Evolutionary conservation across 2,888 invertebrate genomes (phyloP).

Genomic region (Ormyrus rosae): DNA sequence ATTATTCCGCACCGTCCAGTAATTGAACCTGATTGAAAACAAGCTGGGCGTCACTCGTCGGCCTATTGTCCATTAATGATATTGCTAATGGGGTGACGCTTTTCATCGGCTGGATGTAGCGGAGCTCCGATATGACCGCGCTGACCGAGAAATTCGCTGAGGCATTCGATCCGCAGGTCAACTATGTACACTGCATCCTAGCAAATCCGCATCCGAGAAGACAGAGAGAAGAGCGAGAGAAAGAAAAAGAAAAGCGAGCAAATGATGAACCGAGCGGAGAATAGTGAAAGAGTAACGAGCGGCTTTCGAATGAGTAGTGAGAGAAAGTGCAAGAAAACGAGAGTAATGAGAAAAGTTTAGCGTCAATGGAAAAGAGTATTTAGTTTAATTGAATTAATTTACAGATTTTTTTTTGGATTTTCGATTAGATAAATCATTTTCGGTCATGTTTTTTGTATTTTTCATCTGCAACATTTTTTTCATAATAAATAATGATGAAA

Average conservation of each 20-base stretch:
- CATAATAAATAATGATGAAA: too few relatives aligned
- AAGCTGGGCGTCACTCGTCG: background rate
- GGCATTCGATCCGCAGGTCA: conserved; percentile 2
- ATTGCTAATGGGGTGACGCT: conserved; percentile 42
- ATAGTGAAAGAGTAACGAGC: background rate
- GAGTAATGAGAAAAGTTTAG: background rate
- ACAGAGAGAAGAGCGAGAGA: background rate
- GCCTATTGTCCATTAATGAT: conserved; percentile 35
- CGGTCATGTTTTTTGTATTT: too few relatives aligned
- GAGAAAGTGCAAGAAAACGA: background rate
- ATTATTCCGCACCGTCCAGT: background rate
- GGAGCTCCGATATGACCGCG: background rate
- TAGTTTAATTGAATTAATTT: too few relatives aligned
- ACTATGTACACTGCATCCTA: background rate
- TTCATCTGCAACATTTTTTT: too few relatives aligned
- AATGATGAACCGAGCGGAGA: background rate
- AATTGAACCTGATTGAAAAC: conserved; percentile 38
- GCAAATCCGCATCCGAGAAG: background rate
- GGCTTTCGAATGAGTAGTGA: background rate
- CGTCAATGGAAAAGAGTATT: too few relatives aligned
- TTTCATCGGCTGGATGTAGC: conserved; percentile 1
- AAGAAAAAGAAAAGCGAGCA: background rate
- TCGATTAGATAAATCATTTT: too few relatives aligned
- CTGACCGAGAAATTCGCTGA: conserved; percentile 44
- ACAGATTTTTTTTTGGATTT: too few relatives aligned